Evolutionary conservation across 2,888 invertebrate species (phyloP).

Genomic region (Matsumyia berberina): DNA sequence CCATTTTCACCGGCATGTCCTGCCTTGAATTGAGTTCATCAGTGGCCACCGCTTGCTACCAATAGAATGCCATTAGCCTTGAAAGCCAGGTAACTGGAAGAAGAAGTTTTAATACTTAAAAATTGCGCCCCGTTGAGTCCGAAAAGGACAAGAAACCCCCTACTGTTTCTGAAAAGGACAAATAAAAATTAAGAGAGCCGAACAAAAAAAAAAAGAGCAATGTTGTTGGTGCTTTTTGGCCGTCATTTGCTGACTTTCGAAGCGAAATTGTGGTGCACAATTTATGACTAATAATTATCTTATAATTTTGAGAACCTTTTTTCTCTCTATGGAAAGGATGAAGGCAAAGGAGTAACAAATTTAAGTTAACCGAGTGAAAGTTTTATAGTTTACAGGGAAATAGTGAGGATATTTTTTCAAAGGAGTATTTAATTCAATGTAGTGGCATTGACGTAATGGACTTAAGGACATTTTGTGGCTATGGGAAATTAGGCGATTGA

Average conservation of each 20-base stretch:
- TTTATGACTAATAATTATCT: slow-evolving; percentile 38
- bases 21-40: slow-evolving; percentile 25
- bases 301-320: background rate
- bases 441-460: background rate
- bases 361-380: slow-evolving; percentile 23
- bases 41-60: slow-evolving; percentile 16
- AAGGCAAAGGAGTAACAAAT: slow-evolving; percentile 11
- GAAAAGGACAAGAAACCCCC: background rate
- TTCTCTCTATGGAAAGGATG: background rate
- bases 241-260: slow-evolving; percentile 7
- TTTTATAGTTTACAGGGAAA: background rate
- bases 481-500: background rate
- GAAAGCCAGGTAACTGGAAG: slow-evolving; percentile 19
- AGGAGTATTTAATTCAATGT: background rate
- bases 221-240: background rate
- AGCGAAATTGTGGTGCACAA: slow-evolving; percentile 16
- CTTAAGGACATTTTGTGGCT: background rate
- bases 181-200: slow-evolving; percentile 29
- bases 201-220: background rate
- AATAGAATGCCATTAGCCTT: background rate
- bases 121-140: slow-evolving; percentile 11
- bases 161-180: slow-evolving; percentile 25
- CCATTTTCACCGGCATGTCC: background rate
- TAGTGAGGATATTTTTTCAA: background rate
- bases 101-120: slow-evolving; percentile 15